phyloP scores from a whole-genome alignment of 2,888 invertebrate genomes.

The Sphaeridia pumilis region DNA sequence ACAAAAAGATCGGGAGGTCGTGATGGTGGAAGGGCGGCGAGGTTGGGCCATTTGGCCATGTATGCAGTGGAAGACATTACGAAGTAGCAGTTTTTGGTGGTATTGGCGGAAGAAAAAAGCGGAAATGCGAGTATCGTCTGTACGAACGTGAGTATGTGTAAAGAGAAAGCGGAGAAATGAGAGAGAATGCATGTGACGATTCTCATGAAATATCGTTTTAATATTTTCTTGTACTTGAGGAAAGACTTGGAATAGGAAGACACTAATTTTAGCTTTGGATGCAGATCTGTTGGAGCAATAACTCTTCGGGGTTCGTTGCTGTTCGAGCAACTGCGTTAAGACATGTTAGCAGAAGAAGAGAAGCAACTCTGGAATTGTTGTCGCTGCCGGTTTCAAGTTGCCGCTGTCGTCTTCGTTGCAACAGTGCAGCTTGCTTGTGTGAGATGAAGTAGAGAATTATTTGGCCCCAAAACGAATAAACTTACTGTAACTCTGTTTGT shows the following conservation, averaged over 20 bases:
- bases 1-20: too few species aligned
- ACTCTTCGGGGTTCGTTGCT: slow-evolving; percentile 16
- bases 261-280: slow-evolving; percentile 34
- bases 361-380: too few species aligned
- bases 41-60: too few species aligned
- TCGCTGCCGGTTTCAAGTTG: slow-evolving; percentile 1
- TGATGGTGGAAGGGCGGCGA: too few species aligned
- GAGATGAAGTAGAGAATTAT: not conserved
- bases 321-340: not conserved
- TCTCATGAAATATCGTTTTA: slow-evolving; percentile 36
- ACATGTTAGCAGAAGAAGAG: too few species aligned
- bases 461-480: too few species aligned
- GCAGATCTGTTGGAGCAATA: slow-evolving; percentile 26
- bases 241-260: slow-evolving; percentile 24
- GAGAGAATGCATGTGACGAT: slow-evolving; percentile 32
- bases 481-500: too few species aligned
- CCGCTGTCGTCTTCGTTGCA: not conserved
- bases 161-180: slow-evolving; percentile 9
- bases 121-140: too few species aligned
- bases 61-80: too few species aligned
- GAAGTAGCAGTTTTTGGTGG: not conserved
- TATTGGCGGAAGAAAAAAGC: not conserved
- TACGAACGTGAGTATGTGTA: too few species aligned
- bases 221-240: slow-evolving; percentile 28
- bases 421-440: not conserved